Conservation (phyloP, 2,888 invertebrate species). For the Scaptomyza tumidula region DNA sequence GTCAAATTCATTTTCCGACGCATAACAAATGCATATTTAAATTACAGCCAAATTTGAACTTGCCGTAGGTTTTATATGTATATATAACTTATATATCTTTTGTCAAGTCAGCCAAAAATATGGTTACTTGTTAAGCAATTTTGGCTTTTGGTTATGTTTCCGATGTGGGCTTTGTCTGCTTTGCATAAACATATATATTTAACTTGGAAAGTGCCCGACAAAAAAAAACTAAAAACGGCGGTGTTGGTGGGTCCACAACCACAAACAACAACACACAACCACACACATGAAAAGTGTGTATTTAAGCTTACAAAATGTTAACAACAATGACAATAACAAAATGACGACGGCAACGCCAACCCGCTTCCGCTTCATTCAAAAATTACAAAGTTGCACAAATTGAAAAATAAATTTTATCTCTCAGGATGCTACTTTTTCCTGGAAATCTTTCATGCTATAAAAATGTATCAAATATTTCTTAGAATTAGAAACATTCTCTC, state of each 20-base stretch:
- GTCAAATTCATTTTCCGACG: conserved; percentile 11
- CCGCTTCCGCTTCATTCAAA: conserved; percentile 60
- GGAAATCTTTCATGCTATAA: no score
- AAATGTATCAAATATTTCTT: no score
- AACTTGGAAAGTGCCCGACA: conserved; percentile 49
- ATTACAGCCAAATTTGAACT: conserved; percentile 59
- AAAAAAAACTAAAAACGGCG: conserved; percentile 26
- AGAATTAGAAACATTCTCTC: no score
- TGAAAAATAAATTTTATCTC: conserved; percentile 10
- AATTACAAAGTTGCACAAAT: neutral
- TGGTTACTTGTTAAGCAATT: conserved; percentile 49
- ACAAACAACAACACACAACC: conserved; percentile 19
- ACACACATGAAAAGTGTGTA: conserved; percentile 44
- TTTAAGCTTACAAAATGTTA: conserved; percentile 57
- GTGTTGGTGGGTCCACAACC: conserved; percentile 51
- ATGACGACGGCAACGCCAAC: conserved; percentile 56
- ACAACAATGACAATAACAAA: conserved; percentile 62
- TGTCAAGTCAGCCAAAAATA: conserved; percentile 55
- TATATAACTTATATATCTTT: conserved; percentile 8
- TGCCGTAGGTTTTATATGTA: conserved; percentile 50
- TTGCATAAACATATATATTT: conserved; percentile 42
- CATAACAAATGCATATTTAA: conserved; percentile 69
- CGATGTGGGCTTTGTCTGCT: conserved; percentile 59
- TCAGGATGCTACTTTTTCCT: neutral
- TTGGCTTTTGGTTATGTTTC: conserved; percentile 29